Conservation (phyloP, 2,888 invertebrate species). For the Meteorus colon region DNA sequence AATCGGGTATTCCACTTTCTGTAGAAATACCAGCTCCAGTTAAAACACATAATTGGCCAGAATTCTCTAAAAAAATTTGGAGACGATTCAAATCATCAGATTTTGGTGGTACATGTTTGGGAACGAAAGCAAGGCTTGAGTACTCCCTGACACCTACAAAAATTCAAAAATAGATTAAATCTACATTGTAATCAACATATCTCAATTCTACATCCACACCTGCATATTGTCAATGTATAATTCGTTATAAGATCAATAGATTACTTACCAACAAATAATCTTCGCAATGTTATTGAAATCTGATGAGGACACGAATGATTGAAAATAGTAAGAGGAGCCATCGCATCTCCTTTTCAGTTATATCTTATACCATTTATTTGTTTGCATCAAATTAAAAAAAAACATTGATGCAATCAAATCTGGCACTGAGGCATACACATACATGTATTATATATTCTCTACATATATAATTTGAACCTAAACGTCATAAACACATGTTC, state of each 20-base stretch:
- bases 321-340: background rate
- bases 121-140: constrained; percentile 77
- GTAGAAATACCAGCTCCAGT: constrained; percentile 98
- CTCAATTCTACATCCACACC: background rate
- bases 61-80: constrained; percentile 77
- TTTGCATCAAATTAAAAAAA: background rate
- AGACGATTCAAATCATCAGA: constrained; percentile 77
- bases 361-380: background rate
- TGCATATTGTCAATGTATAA: no score
- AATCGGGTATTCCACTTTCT: constrained; percentile 97
- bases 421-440: background rate
- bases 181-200: no score
- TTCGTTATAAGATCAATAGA: background rate
- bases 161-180: constrained; percentile 7
- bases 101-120: constrained; percentile 81
- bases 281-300: background rate
- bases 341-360: background rate
- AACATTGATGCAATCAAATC: background rate
- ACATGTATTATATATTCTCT: background rate
- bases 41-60: constrained; percentile 80
- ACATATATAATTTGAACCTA: background rate
- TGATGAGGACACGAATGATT: background rate
- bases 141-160: constrained; percentile 44
- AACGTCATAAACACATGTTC: background rate
- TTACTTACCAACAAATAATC: background rate